phyloP scores from a whole-genome alignment of 2,113 vertebrate species.

The Clinocottus analis region DNA sequence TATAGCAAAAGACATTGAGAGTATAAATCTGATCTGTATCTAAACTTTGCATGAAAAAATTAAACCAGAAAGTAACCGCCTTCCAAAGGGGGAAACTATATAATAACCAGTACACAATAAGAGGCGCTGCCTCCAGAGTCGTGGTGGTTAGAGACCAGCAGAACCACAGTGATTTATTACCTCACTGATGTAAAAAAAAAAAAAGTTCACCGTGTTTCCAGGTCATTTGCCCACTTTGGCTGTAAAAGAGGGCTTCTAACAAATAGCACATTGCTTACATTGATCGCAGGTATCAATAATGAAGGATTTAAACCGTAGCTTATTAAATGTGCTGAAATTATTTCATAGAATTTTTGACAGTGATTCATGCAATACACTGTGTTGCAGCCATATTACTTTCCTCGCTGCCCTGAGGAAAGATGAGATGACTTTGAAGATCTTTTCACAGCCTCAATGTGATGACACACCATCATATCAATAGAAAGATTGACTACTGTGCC shows the following conservation, averaged over 20 bases:
- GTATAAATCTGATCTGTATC: conserved; percentile 13
- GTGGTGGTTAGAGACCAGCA: conserved; percentile 38
- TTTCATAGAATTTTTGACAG: conserved; percentile 52
- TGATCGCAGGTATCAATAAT: conserved; percentile 56
- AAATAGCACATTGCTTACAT: conserved; percentile 32
- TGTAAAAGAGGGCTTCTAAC: conserved; percentile 23
- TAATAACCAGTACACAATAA: conserved; percentile 46
- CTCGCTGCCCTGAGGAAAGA: conserved; percentile 34
- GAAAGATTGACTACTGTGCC: conserved; percentile 14
- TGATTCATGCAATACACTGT: conserved; percentile 51
- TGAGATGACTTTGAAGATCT: conserved; percentile 58
- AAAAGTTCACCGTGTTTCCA: conserved; percentile 48
- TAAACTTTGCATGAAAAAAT: conserved; percentile 13
- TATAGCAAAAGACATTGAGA: background rate
- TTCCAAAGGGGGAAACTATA: conserved; percentile 16
- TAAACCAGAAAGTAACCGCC: background rate
- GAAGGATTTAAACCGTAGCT: conserved; percentile 39
- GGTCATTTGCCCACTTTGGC: conserved; percentile 47
- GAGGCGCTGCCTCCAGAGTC: conserved; percentile 34
- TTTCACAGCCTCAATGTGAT: conserved; percentile 52
- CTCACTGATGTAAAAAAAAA: conserved; percentile 47
- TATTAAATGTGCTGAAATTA: conserved; percentile 51
- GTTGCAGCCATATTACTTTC: conserved; percentile 41
- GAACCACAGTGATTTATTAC: conserved; percentile 56
- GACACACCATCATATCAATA: conserved; percentile 47